Evolutionary conservation across 2,888 invertebrate species (phyloP).

Genomic region (Plutella xylostella): DNA sequence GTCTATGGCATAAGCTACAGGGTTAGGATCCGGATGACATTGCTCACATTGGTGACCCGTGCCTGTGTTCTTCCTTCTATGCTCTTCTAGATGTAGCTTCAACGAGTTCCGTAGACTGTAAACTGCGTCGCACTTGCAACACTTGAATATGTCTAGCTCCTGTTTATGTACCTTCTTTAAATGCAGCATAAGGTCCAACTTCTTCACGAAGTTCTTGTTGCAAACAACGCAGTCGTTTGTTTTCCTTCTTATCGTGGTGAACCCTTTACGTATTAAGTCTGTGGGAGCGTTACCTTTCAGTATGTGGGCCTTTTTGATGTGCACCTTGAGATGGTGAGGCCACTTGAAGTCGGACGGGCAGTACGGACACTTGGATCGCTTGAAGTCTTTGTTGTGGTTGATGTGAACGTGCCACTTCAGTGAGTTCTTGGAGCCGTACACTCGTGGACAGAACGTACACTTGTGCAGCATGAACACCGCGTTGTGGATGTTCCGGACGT

Average conservation of each 20-base stretch:
- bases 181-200: conserved; percentile 5
- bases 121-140: conserved; percentile 2
- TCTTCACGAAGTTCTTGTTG: conserved; percentile 5
- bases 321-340: conserved; percentile 8
- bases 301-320: conserved; percentile 5
- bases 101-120: conserved; percentile 3
- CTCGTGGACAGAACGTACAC: neutral
- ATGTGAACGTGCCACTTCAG: conserved; percentile 5
- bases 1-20: neutral
- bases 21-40: conserved; percentile 2
- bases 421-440: conserved; percentile 2
- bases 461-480: neutral
- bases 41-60: conserved; percentile 4
- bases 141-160: conserved; percentile 7
- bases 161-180: conserved; percentile 1
- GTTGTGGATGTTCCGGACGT: neutral
- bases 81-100: neutral
- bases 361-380: conserved; percentile 3
- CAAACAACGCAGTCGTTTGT: conserved; percentile 4
- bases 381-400: conserved; percentile 7
- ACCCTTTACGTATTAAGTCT: neutral
- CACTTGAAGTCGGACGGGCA: conserved; percentile 7
- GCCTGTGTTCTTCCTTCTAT: neutral
- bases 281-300: neutral
- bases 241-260: neutral